Percentiles rank a stretch among this genome's conserved stretches.
Conservation (phyloP, 2,113 vertebrate genomes). For the Carlito syrichta region DNA sequence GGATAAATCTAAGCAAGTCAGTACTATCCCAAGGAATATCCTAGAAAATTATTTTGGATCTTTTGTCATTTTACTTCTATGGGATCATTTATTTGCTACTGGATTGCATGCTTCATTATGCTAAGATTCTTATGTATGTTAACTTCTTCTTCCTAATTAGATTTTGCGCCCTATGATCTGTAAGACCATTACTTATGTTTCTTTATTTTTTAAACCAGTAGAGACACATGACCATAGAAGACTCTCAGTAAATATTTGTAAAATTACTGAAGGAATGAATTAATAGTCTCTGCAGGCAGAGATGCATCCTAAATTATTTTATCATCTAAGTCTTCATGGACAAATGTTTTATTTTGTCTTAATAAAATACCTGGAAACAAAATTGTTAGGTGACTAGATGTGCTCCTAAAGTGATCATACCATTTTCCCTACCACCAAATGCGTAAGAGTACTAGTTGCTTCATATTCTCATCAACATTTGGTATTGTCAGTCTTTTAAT, state of each 20-base stretch:
- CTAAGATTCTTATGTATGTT: neutral
- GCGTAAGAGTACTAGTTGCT: neutral
- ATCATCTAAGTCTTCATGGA: neutral
- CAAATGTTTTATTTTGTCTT: neutral
- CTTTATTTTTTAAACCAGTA: neutral
- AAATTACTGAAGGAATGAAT: neutral
- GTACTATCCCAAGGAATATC: neutral
- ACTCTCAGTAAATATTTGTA: neutral
- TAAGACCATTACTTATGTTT: neutral
- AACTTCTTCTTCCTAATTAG: neutral
- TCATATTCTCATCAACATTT: neutral
- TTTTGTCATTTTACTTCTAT: neutral
- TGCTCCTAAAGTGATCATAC: neutral
- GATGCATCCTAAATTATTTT: neutral
- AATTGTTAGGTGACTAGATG: neutral
- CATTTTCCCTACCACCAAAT: neutral
- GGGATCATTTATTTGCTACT: neutral
- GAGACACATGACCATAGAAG: too few species aligned
- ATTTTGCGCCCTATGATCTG: neutral
- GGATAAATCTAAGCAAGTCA: neutral
- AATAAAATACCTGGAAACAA: neutral
- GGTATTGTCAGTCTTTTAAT: neutral
- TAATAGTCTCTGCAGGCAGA: neutral
- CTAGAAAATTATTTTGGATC: neutral
- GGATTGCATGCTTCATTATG: neutral